Conservation (phyloP, 2,113 vertebrate species). For the Castor canadensis region DNA sequence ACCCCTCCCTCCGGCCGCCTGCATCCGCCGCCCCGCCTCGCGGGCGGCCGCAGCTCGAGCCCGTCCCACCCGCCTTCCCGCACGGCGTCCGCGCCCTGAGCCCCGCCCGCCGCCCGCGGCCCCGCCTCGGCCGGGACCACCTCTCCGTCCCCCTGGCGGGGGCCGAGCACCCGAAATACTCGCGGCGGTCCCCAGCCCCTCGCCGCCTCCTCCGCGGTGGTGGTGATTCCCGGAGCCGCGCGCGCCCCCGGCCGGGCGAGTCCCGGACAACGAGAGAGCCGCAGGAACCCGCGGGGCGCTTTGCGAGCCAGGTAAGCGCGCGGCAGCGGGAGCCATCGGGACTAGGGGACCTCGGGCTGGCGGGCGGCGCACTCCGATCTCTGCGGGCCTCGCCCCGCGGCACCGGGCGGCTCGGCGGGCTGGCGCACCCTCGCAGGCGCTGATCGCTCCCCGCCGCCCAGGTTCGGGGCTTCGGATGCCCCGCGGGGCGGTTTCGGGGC, state of each 20-base stretch:
- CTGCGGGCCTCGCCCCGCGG: background rate
- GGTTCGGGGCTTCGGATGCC: background rate
- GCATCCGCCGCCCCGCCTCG: background rate
- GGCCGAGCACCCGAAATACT: background rate
- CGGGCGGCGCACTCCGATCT: background rate
- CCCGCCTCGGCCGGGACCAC: constrained; percentile 53
- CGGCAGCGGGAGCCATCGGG: background rate
- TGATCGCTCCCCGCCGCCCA: background rate
- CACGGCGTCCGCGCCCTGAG: background rate
- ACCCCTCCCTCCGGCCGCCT: background rate
- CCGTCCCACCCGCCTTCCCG: background rate
- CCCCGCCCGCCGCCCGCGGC: background rate
- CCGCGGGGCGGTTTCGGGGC: background rate
- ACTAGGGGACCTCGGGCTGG: background rate
- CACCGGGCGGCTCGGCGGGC: background rate
- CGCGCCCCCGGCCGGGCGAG: background rate
- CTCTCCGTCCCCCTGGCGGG: constrained; percentile 16
- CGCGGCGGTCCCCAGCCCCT: background rate
- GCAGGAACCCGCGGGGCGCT: constrained; percentile 54
- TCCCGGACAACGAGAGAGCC: background rate
- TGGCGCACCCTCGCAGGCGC: background rate
- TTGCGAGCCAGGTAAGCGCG: constrained; percentile 72
- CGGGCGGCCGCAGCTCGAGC: background rate
- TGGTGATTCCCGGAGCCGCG: constrained; percentile 18
- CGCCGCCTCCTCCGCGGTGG: background rate